phyloP scores from a whole-genome alignment of 2,888 invertebrate genomes.

The Morpho helenor region DNA sequence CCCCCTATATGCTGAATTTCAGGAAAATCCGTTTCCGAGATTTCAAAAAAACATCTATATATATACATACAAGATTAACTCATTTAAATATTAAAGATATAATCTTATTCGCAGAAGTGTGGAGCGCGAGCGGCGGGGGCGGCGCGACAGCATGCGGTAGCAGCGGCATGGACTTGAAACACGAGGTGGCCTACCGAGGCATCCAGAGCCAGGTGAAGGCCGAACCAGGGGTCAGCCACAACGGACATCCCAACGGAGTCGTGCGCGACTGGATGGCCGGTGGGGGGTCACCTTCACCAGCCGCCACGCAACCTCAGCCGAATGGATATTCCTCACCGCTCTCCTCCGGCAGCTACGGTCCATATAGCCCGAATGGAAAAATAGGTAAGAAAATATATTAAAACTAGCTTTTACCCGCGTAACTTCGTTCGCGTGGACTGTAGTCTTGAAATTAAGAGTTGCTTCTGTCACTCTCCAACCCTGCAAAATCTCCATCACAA shows the following conservation, averaged over 20 bases:
- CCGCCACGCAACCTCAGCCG: slow-evolving; percentile 80
- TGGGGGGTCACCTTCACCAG: slow-evolving; percentile 80
- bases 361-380: slow-evolving; percentile 93
- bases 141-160: slow-evolving; percentile 77
- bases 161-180: slow-evolving; percentile 82
- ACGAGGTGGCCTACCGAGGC: slow-evolving; percentile 80
- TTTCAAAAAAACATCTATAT: too few species aligned
- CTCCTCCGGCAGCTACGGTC: slow-evolving; percentile 93
- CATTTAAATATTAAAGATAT: too few species aligned
- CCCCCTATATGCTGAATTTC: too few species aligned
- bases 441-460: too few species aligned
- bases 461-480: too few species aligned
- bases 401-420: background rate
- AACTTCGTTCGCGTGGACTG: too few species aligned
- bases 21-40: too few species aligned
- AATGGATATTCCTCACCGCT: slow-evolving; percentile 93
- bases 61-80: too few species aligned
- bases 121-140: slow-evolving; percentile 75
- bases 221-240: slow-evolving; percentile 73
- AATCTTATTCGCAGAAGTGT: slow-evolving; percentile 57
- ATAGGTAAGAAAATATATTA: slow-evolving; percentile 82
- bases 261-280: slow-evolving; percentile 76
- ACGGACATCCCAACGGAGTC: slow-evolving; percentile 74
- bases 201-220: slow-evolving; percentile 74
- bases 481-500: too few species aligned